Evolutionary conservation across 2,797 vertebrate genomes (phyloP), one percentile per base, ranked within the genome.

Genomic region (Eptatretus atami): DNA sequence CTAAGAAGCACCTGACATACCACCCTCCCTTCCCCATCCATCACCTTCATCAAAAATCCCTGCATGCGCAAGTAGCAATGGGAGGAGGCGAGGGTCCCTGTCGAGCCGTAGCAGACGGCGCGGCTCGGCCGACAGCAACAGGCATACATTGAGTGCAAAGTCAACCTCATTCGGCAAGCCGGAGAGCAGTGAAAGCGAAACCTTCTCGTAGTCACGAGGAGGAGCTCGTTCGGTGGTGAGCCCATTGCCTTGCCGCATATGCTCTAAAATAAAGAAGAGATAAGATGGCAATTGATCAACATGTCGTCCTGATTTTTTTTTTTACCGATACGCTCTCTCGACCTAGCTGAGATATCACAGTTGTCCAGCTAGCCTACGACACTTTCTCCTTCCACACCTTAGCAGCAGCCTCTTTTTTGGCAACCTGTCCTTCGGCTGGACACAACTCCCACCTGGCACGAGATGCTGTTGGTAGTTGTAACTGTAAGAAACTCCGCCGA

Each of bases 391-490:
- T 44, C 31, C 31, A 44, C 31, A 44, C 31, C 31, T 44, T 44
- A 44, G 25, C n/a, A n/a, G 25, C 57, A 12, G 12, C 24, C 15
- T 61, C 15, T 61, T 61, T 61, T 61, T 61, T 12, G 2, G 10
- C 15, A 61, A 61, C 9, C 57, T n/a, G 15, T 61, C 11, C 15
- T 11, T n/a, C 10, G 15, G 15, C 57, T 61, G 57, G 15, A 24
- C 15, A 61, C 57, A 2, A 12, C 57, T 61, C 66, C 73, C 80
- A 86, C 83, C 83, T 81, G 83, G 82, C 70, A 98, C 84, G 69
- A 80, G 78, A 74, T 98, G 92, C 71, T 98, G 92, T 87, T 98
- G 92, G 84, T 95, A 95, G 78, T 96, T 98, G 71, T 98, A 96
- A 63, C 85, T 83, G 76, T 77, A 86, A 73, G 92, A 86, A 75